Percentiles rank a stretch among this genome's conserved stretches.
These are phyloP conservation scores for Hypsibius dujardini DNA, from an alignment of 1,140 invertebrate genomes.

Conservation along the genomic window DNA sequence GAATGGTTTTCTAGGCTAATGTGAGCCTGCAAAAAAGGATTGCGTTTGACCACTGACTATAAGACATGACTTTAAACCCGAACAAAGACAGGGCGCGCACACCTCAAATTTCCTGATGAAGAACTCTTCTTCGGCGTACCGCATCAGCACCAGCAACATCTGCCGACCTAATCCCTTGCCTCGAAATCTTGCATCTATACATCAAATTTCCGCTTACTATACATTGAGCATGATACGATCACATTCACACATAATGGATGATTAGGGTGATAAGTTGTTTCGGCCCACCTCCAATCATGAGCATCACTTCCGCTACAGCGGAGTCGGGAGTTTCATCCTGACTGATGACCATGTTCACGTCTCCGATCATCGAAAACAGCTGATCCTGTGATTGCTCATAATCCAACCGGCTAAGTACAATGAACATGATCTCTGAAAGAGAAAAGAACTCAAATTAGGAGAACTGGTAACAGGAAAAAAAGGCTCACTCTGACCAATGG, in stretches of 20 bases:
- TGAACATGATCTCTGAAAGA: slow-evolving; percentile 8
- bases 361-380: no score
- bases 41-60: no score
- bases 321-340: no score
- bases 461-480: no score
- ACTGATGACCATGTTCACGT: no score
- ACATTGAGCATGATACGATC: background rate
- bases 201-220: no score
- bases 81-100: no score
- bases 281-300: background rate
- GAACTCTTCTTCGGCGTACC: background rate
- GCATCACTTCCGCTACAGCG: background rate
- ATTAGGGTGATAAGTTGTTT: background rate
- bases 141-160: background rate
- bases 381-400: no score
- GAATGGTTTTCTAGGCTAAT: background rate
- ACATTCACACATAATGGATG: background rate
- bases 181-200: background rate
- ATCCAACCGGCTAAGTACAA: no score
- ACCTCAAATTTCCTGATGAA: background rate
- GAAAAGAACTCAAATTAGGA: no score
- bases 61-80: no score
- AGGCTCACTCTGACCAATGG: no score
- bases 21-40: slow-evolving; percentile 6
- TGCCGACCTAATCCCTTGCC: background rate